Conservation (phyloP, 2,888 invertebrate genomes). For the Calliscelio sp. region DNA sequence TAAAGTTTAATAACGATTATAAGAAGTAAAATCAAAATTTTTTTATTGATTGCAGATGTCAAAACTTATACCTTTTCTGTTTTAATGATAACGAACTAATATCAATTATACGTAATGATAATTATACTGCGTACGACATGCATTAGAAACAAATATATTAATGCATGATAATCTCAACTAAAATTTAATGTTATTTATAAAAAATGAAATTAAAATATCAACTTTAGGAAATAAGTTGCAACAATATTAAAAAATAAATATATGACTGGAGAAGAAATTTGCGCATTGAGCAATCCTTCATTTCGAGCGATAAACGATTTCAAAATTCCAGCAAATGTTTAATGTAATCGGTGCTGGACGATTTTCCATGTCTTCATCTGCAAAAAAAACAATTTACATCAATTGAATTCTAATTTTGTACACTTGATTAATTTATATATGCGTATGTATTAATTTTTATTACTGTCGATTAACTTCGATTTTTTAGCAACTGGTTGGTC, state of each 20-base stretch:
- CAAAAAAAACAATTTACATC: not conserved
- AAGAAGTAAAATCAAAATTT: too few species aligned
- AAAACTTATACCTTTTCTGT: too few species aligned
- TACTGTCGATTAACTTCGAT: constrained; percentile 21
- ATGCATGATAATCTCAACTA: too few species aligned
- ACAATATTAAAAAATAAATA: not conserved
- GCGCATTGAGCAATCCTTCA: not conserved
- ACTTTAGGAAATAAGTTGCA: not conserved
- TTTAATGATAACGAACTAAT: too few species aligned
- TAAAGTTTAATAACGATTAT: too few species aligned
- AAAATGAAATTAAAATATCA: too few species aligned
- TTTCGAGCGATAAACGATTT: not conserved
- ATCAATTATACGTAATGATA: too few species aligned
- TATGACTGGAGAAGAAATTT: not conserved
- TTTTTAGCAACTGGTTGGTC: constrained; percentile 12
- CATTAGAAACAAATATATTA: too few species aligned
- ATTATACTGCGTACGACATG: too few species aligned
- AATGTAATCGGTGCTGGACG: not conserved
- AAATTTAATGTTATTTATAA: too few species aligned
- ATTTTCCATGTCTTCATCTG: not conserved
- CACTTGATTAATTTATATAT: not conserved
- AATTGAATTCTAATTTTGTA: not conserved
- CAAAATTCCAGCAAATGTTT: not conserved
- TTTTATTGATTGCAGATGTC: too few species aligned
- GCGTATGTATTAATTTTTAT: not conserved